Base-by-base conservation (phyloP, 2,888 invertebrate genomes). In the Protophormia terraenovae region DNA sequence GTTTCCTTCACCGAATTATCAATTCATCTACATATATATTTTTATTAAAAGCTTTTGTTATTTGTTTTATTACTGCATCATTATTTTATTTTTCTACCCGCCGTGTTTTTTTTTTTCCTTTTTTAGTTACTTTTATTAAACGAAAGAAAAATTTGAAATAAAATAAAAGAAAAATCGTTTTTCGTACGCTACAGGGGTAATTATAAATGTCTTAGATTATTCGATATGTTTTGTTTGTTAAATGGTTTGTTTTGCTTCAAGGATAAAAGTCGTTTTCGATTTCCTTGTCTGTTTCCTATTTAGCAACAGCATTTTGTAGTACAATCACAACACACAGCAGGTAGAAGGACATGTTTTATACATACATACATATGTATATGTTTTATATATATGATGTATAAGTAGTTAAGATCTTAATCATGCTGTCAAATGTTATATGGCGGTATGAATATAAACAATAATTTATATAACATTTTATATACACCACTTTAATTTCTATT, bases 321-420 rank as follows among this genome's bases (percentile, higher is more conserved):
- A 29, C 55, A 58, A 58, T 16, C 55, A 58, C n/a, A n/a, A 7
- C 27, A 29, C 29, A 60, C 60, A 60, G 60, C 60, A 60, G 60
- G 60, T 29, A 32, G 10, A 7, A 16, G 7, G 19, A 5, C 14
- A 53, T 12, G 14, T 24, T 19, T 53, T 24, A 50, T 19, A 6
- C 19, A 19, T 19, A 19, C 7, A 7, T 19, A 7, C 0, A 3
- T 45, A 45, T 16, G 10, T 47, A n/a, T 22, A 10, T 47, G n/a
- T 12, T 19, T 3, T 22, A 41, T 41, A n/a, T 47, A 10, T 8
- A 7, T 47, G 1, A 16, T 19, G 10, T 7, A 19, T 47, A 16
- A 6, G 10, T 47, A 19, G n/a, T 41, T 10, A 3, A 50, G 22
- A 12, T 50, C 22, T 10, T 8, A 12, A n/a, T 50, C 50, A 50